Percentiles rank a stretch among this genome's conserved stretches.
These are phyloP conservation scores for Malthinus seriepunctatus DNA, from an alignment of 2,888 invertebrate species.

Conservation along the genomic window DNA sequence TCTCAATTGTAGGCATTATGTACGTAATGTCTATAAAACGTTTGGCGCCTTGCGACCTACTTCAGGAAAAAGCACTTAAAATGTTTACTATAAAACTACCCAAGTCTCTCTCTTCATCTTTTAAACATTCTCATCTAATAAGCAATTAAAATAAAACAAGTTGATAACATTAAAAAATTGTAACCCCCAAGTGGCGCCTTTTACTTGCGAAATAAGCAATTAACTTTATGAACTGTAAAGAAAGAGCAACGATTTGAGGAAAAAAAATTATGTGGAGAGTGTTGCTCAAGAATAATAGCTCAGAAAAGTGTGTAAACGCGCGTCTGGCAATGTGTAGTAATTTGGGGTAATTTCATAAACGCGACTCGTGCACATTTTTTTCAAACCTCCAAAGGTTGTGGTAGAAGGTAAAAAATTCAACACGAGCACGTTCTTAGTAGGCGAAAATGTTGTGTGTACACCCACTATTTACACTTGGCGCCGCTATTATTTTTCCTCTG, in stretches of 20 bases:
- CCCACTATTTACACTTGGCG: slow-evolving; percentile 36
- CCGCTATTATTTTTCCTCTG: slow-evolving; percentile 38
- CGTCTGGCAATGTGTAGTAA: not conserved
- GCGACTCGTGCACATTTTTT: not conserved
- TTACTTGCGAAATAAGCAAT: slow-evolving; percentile 32
- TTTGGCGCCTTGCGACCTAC: slow-evolving; percentile 39
- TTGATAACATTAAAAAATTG: slow-evolving; percentile 9
- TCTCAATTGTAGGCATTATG: slow-evolving; percentile 21
- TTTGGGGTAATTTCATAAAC: not conserved
- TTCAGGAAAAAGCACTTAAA: slow-evolving; percentile 35
- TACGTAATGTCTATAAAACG: slow-evolving; percentile 13
- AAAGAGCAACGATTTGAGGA: slow-evolving; percentile 3
- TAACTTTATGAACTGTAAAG: slow-evolving; percentile 32
- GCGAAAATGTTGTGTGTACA: slow-evolving; percentile 33
- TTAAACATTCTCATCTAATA: not conserved
- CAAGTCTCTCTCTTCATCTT: not conserved
- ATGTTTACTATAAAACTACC: slow-evolving; percentile 27
- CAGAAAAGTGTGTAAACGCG: not conserved
- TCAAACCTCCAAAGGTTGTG: not conserved
- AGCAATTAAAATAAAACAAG: not conserved
- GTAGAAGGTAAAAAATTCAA: slow-evolving; percentile 14
- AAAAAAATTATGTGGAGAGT: not conserved
- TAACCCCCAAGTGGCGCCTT: slow-evolving; percentile 31
- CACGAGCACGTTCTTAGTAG: slow-evolving; percentile 31
- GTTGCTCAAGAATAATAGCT: not conserved